Conservation (phyloP, 2,113 vertebrate species). For the Malurus melanocephalus region DNA sequence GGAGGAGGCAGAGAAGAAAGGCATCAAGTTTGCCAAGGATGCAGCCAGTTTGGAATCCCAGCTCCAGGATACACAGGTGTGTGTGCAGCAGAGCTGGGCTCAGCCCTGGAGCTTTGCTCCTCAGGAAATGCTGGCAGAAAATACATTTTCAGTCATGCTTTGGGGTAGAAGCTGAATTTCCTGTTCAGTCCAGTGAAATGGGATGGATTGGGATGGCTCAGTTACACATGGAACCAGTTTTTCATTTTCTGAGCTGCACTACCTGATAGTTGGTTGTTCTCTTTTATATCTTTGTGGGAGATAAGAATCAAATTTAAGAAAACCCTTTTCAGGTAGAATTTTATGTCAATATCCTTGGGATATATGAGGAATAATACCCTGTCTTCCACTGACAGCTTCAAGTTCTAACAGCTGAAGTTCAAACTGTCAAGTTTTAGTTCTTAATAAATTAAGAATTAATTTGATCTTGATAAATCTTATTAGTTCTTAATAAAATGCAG, state of each 20-base stretch:
- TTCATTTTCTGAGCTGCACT: not conserved
- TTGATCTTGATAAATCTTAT: too few species aligned
- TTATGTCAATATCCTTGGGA: not conserved
- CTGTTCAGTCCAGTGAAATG: not conserved
- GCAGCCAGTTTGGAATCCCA: conserved; percentile 87
- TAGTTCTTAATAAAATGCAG: not conserved
- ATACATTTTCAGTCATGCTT: not conserved
- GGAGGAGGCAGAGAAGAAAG: conserved; percentile 94
- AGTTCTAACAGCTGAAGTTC: not conserved
- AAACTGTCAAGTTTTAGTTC: not conserved
- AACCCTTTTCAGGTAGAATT: not conserved
- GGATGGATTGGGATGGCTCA: not conserved
- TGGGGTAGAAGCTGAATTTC: not conserved
- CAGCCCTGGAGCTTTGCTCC: not conserved
- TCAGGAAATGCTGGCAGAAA: not conserved
- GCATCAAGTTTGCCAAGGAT: conserved; percentile 92
- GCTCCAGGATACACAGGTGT: conserved; percentile 93
- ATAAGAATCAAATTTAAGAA: not conserved
- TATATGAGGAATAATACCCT: not conserved
- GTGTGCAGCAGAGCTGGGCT: not conserved
- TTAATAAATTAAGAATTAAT: too few species aligned
- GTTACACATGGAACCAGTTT: not conserved
- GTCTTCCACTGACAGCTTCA: not conserved
- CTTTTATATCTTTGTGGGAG: not conserved
- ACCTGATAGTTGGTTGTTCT: not conserved